Evolutionary conservation across 2,797 vertebrate genomes (phyloP), one percentile per base, ranked within the genome.

Genomic region (Scarus forsteni): DNA sequence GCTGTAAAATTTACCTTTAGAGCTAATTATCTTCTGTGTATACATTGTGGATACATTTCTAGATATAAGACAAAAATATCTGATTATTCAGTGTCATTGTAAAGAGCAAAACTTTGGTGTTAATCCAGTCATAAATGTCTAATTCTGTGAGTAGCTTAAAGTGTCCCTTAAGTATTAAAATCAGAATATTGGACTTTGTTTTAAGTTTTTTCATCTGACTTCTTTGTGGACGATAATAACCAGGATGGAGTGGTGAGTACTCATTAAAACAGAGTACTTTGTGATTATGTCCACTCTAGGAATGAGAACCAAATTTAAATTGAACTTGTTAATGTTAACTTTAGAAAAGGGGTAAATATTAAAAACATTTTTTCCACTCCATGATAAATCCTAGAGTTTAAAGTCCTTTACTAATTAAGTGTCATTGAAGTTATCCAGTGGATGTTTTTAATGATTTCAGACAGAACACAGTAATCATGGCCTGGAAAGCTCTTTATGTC

Each of bases 21-120:
- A 48, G 2, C 42, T 9, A 48, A 59, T 43, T 36, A 39, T 14
- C 52, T 40, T 52, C 43, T 10, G 4, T 45, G 50, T 75, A 60
- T 66, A 56, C 64, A 53, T 15, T 1, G 27, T 27, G 27, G 27
- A 27, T 27, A 27, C 27, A 27, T 27, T 27, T 27, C 27, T 27
- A 27, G 27, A 27, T 27, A 27, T 27, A 4, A 27, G 27, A 27
- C 27, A 27, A 27, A 27, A 27, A 27, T 27, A 27, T 4, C 27
- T 27, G 27, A 2, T 27, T 27, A 27, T 2, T 4, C 27, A 27
- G 2, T 27, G 27, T 27, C 27, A 27, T 27, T 27, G 27, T 27
- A 27, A 27, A 27, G 27, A 27, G 27, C 27, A 27, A 27, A 27
- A 27, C 27, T 27, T 27, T 27, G 27, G 27, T 27, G 27, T 27